Conservation (phyloP, 2,113 vertebrate species). For the Pseudorectes ferrugineus region DNA sequence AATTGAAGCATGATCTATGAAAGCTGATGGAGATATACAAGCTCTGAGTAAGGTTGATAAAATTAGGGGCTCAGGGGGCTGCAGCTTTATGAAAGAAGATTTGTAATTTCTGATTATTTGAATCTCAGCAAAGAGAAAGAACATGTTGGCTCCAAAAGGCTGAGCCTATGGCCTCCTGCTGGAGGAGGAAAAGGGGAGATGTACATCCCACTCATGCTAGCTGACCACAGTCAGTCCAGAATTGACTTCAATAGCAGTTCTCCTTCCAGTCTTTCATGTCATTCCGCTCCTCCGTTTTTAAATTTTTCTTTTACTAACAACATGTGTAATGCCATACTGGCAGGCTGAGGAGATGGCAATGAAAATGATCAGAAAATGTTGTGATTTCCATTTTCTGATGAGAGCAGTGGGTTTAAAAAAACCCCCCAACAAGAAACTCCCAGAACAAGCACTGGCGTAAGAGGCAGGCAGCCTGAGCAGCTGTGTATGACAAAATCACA, state of each 20-base stretch:
- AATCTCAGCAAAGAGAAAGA: not conserved
- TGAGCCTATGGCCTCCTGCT: not conserved
- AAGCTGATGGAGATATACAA: not conserved
- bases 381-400: not conserved
- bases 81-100: not conserved
- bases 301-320: not conserved
- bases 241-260: not conserved
- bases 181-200: not conserved
- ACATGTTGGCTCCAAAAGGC: not conserved
- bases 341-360: not conserved
- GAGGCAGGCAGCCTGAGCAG: not conserved
- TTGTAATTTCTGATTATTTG: not conserved
- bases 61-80: not conserved
- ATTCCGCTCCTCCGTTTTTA: not conserved
- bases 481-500: not conserved
- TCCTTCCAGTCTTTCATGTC: not conserved
- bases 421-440: rapidly evolving
- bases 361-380: not conserved
- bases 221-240: not conserved
- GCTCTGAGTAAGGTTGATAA: not conserved
- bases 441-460: not conserved
- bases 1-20: not conserved
- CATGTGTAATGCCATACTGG: not conserved
- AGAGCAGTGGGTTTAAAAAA: not conserved
- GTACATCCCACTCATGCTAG: not conserved